phyloP scores from a whole-genome alignment of 2,797 vertebrate species.

The Valencia hispanica region DNA sequence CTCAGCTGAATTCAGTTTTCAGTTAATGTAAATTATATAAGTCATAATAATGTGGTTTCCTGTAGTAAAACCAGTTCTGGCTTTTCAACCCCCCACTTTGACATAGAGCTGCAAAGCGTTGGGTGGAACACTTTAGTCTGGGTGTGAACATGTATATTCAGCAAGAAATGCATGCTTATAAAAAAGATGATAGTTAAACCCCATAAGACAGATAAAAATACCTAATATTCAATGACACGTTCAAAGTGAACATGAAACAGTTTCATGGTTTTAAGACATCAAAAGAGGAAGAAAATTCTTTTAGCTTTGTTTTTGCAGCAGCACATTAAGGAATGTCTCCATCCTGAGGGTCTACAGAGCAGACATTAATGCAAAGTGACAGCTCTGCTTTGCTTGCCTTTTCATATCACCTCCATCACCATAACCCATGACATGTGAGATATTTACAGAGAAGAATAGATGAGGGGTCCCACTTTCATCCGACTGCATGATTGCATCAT shows the following conservation, averaged over 20 bases:
- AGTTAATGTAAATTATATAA: not conserved
- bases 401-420: constrained; percentile 57
- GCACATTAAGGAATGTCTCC: constrained; percentile 53
- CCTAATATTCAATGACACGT: not conserved
- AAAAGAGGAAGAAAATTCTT: constrained; percentile 15
- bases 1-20: not conserved
- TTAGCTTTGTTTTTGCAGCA: constrained; percentile 26
- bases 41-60: no score
- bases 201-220: not conserved
- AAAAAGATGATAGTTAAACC: not conserved
- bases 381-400: constrained; percentile 67
- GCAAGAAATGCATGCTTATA: no score
- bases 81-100: no score
- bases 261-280: not conserved
- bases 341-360: constrained; percentile 45
- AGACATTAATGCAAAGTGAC: constrained; percentile 65
- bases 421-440: constrained; percentile 32
- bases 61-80: no score
- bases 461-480: constrained; percentile 2
- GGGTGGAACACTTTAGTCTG: no score
- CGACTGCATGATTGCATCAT: constrained; percentile 3
- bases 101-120: no score
- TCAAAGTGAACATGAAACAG: not conserved
- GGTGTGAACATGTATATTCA: no score
- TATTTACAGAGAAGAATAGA: constrained; percentile 27